Base-by-base conservation (phyloP, 2,797 vertebrate genomes). In the Buceros bicornis region DNA sequence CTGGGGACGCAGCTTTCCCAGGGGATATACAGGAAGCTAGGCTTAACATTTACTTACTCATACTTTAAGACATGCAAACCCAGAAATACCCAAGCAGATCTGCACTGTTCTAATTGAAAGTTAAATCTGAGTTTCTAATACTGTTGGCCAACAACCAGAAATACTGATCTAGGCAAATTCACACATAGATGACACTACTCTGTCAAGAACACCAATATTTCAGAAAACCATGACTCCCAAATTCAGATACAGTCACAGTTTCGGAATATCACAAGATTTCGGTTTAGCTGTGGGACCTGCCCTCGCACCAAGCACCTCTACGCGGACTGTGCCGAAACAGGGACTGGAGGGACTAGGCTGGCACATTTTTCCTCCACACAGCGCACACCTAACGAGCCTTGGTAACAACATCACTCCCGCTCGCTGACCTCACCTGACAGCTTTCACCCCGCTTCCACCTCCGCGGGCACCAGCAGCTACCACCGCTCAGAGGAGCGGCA, bases 381-480 rank as follows among this genome's bases (percentile, higher is more conserved):
- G 10, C 17, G 33, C 37, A 53, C 8, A 0, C 18, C 64, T 13
- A 2, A 25, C 0, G 6, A 8, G 20, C 31, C 33, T 26, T 0
- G 8, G 7, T 3, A 24, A 57, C 40, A 66, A 9, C 16, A 17
- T 19, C 51, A 26, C 40, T 6, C 4, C 0, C 7, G 6, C 19
- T 17, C 8, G 14, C 1, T 20, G 22, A 20, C 18, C 73, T 18
- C 65, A 43, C 7, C 10, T 13, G 5, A 9, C 16, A 54, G 43
- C 48, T 28, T 54, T 17, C 13, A 60, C 3, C 29, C 8, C 21
- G 1, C 43, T 10, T n/a, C 6, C 29, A 26, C 20, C 15, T 42
- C 8, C 10, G 5, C 3, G 3, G 29, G 19, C 17, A 48, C 1
- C 1, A 5, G 16, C 4, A 24, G 69, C 45, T 2, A 7, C 21